Conservation (phyloP, 23 tunicate genomes). For the Phallusia fumigata region DNA sequence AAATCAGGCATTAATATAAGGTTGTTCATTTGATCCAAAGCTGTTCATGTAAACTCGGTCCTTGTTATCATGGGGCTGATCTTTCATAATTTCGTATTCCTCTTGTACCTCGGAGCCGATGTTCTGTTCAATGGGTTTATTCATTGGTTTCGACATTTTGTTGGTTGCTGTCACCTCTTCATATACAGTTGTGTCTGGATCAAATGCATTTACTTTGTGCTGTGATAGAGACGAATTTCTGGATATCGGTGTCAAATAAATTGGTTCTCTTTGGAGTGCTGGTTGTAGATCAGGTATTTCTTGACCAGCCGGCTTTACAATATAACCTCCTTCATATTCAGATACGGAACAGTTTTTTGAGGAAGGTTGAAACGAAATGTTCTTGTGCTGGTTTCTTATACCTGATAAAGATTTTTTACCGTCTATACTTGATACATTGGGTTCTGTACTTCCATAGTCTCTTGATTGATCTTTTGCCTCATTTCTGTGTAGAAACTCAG, state of each 20-base stretch:
- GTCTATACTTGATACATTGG: background rate
- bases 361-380: too few species aligned
- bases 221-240: background rate
- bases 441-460: background rate
- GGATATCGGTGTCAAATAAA: background rate
- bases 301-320: slow-evolving; percentile 16
- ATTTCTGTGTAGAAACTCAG: background rate
- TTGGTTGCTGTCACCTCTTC: background rate
- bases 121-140: too few species aligned
- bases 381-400: too few species aligned
- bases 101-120: too few species aligned
- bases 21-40: background rate
- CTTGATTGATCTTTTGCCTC: background rate
- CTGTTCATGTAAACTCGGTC: background rate
- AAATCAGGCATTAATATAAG: background rate
- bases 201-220: background rate
- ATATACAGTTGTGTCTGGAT: background rate
- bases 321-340: slow-evolving; percentile 21
- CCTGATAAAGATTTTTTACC: background rate
- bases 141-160: background rate
- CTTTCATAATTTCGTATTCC: background rate
- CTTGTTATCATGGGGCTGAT: background rate
- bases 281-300: background rate
- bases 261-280: background rate
- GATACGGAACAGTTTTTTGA: background rate